A percentile compares a stretch with the other conserved stretches of the same genome.
phyloP scores from a whole-genome alignment of 1,140 invertebrate genomes.

The Nylanderia fulva region DNA sequence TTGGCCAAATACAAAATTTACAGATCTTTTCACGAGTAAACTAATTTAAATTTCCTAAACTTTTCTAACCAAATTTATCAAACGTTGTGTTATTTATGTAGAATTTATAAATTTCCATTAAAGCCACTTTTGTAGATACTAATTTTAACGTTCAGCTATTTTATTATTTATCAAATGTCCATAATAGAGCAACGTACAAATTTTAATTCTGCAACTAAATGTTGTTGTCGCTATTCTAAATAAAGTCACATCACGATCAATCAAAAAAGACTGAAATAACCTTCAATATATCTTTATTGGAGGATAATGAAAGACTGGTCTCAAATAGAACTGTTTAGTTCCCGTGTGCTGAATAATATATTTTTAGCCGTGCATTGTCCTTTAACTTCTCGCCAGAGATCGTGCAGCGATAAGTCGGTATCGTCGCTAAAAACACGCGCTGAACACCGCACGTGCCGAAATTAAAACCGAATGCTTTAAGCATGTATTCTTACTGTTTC shows the following conservation, averaged over 20 bases:
- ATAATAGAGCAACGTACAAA: background rate
- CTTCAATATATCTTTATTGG: background rate
- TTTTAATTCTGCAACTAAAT: background rate
- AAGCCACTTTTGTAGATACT: background rate
- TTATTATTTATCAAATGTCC: background rate
- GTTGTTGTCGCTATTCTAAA: no score
- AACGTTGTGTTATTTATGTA: background rate
- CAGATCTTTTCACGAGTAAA: background rate
- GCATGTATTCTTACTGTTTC: slow-evolving; percentile 50
- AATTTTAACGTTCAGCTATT: background rate
- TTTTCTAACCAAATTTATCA: background rate
- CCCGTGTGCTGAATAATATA: background rate
- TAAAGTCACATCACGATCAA: background rate
- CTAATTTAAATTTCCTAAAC: background rate
- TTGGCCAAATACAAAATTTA: background rate
- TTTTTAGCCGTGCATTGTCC: background rate
- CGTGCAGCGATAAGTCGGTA: background rate
- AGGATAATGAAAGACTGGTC: background rate
- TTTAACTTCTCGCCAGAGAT: background rate
- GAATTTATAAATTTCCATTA: background rate
- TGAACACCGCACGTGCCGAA: background rate
- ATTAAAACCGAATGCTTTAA: slow-evolving; percentile 34
- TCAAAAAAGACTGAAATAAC: no score
- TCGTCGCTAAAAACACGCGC: background rate
- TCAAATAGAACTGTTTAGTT: background rate